Evolutionary conservation across 2,113 vertebrate genomes (phyloP).

Genomic region (Micronisus gabar): DNA sequence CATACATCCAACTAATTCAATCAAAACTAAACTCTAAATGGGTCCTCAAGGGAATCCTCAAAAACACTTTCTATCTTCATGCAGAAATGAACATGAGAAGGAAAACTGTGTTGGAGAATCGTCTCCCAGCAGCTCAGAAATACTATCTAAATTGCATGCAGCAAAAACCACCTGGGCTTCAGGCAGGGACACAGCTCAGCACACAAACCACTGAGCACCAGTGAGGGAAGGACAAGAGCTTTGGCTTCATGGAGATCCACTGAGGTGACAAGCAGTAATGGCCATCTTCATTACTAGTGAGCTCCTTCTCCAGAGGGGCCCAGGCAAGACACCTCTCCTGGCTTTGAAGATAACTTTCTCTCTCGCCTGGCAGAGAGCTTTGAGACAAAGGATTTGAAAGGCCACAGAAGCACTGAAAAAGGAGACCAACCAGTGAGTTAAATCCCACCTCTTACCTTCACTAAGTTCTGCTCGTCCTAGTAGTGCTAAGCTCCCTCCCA

Average conservation of each 20-base stretch:
- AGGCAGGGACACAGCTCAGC: neutral
- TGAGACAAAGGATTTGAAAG: neutral
- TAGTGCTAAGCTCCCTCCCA: neutral
- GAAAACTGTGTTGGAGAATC: conserved; percentile 12
- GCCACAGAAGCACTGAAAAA: neutral
- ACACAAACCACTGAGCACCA: neutral
- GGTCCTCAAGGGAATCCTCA: conserved; percentile 43
- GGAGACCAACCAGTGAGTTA: neutral
- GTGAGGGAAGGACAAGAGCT: neutral
- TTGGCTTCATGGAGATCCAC: neutral
- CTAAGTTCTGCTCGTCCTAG: neutral
- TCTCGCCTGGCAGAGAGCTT: neutral
- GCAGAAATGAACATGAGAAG: conserved; percentile 22
- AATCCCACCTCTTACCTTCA: neutral
- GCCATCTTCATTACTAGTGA: neutral
- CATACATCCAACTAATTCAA: conserved; percentile 55
- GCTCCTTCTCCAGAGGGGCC: neutral
- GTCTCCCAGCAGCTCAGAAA: neutral
- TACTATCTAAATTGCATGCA: neutral
- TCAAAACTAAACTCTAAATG: conserved; percentile 61
- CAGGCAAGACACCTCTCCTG: neutral
- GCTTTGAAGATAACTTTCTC: neutral
- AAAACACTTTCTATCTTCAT: conserved; percentile 46
- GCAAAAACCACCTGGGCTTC: neutral
- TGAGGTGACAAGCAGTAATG: neutral